Evolutionary conservation across 2,888 invertebrate genomes (phyloP).

Genomic region (Coenonympha glycerion): DNA sequence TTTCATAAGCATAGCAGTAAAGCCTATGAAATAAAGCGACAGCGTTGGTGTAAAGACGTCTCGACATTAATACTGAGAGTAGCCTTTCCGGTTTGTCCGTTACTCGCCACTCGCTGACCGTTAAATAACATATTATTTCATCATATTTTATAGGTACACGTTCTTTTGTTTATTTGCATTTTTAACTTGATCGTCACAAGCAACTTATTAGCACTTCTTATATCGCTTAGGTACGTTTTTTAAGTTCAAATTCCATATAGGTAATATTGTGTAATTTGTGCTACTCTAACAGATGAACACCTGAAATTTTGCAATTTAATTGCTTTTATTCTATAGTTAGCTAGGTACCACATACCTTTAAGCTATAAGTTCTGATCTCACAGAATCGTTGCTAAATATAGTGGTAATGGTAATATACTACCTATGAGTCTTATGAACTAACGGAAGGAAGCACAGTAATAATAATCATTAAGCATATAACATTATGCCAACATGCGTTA

Average conservation of each 20-base stretch:
- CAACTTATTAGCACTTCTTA: background rate
- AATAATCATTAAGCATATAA: constrained; percentile 2
- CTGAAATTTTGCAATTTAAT: too few species aligned
- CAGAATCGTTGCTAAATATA: background rate
- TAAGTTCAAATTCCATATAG: too few species aligned
- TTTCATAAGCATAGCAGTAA: constrained; percentile 10
- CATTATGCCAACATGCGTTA: constrained; percentile 4
- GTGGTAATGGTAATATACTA: too few species aligned
- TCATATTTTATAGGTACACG: background rate
- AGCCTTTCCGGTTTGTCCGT: constrained; percentile 14
- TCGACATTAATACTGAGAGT: constrained; percentile 18
- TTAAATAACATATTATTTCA: constrained; percentile 14
- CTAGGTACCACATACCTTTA: too few species aligned
- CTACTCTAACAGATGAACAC: too few species aligned
- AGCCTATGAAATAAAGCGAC: constrained; percentile 12
- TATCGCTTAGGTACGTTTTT: too few species aligned
- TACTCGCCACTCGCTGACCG: constrained; percentile 5
- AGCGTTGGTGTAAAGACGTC: constrained; percentile 10
- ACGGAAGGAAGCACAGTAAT: constrained; percentile 15
- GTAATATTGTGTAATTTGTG: too few species aligned
- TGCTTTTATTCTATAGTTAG: too few species aligned
- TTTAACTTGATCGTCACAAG: background rate
- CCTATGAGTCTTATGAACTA: background rate
- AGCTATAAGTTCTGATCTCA: background rate
- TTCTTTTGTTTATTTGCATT: background rate